These are phyloP conservation scores for Cydia fagiglandana DNA, from an alignment of 1,140 invertebrate genomes.

Conservation along the genomic window DNA sequence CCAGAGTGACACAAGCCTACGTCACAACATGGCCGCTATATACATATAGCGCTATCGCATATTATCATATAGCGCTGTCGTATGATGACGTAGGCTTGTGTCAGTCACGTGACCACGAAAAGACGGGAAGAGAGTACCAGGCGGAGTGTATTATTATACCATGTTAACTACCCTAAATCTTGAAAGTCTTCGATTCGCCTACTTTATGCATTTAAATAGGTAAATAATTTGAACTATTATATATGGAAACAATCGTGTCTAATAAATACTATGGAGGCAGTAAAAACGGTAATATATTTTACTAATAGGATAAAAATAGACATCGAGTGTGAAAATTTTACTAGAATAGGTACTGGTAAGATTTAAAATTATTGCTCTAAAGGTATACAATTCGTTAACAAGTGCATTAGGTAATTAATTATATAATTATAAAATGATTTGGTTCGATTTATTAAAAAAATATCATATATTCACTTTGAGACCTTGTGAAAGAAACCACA, in stretches of 20 bases:
- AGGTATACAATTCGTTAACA: constrained; percentile 66
- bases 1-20: no score
- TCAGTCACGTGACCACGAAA: no score
- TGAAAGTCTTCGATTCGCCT: constrained; percentile 18
- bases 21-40: no score
- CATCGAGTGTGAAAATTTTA: constrained; percentile 58
- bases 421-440: constrained; percentile 53
- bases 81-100: no score
- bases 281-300: constrained; percentile 60
- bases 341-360: constrained; percentile 54
- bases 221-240: constrained; percentile 32
- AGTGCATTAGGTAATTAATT: constrained; percentile 50
- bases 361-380: constrained; percentile 70
- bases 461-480: constrained; percentile 40
- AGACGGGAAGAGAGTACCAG: no score
- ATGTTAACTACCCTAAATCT: constrained; percentile 20
- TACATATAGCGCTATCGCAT: no score
- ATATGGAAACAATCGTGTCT: constrained; percentile 26
- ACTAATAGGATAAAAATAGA: constrained; percentile 69
- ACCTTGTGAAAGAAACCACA: constrained; percentile 34
- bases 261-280: constrained; percentile 46
- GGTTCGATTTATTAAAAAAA: constrained; percentile 61
- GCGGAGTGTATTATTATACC: no score
- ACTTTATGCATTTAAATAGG: constrained; percentile 20
- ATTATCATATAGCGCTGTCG: no score